Conservation (phyloP, 2,113 vertebrate genomes). For the Acanthisitta chloris region DNA sequence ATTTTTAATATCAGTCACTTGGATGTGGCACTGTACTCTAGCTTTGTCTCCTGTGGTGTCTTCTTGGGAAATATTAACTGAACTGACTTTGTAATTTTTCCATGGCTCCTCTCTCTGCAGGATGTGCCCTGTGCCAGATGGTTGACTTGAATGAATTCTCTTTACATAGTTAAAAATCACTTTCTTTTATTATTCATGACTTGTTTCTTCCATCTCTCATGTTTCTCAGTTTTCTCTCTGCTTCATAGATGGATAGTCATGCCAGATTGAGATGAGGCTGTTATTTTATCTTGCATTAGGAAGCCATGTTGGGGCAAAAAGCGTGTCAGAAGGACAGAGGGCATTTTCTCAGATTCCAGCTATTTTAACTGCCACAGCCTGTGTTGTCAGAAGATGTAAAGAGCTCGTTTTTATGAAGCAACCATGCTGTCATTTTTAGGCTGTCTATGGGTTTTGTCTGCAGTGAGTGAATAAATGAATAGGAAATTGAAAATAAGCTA, state of each 20-base stretch:
- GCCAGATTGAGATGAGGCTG: slow-evolving; percentile 7
- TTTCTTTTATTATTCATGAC: slow-evolving; percentile 60
- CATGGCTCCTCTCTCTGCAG: slow-evolving; percentile 43
- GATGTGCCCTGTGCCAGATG: slow-evolving; percentile 53
- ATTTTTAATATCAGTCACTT: not conserved
- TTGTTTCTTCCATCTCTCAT: slow-evolving; percentile 51
- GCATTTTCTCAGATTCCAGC: not conserved
- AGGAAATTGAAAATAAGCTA: not conserved
- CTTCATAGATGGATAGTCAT: not conserved
- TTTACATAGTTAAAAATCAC: slow-evolving; percentile 54
- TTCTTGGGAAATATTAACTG: slow-evolving; percentile 23
- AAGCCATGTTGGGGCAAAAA: not conserved
- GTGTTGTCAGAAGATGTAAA: not conserved
- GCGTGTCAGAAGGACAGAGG: not conserved
- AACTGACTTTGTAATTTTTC: slow-evolving; percentile 41
- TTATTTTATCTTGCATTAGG: not conserved
- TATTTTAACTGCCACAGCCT: not conserved
- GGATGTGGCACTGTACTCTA: not conserved
- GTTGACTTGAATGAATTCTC: slow-evolving; percentile 60
- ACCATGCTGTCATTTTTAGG: not conserved
- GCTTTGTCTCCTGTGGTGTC: slow-evolving; percentile 24
- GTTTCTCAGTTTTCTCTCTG: slow-evolving; percentile 42
- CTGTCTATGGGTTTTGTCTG: not conserved
- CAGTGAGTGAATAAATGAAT: not conserved
- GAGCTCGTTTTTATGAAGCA: not conserved